Evolutionary conservation across 1,140 invertebrate species (phyloP), one percentile per base, ranked within the genome.

Genomic region (Chironomus tepperi): DNA sequence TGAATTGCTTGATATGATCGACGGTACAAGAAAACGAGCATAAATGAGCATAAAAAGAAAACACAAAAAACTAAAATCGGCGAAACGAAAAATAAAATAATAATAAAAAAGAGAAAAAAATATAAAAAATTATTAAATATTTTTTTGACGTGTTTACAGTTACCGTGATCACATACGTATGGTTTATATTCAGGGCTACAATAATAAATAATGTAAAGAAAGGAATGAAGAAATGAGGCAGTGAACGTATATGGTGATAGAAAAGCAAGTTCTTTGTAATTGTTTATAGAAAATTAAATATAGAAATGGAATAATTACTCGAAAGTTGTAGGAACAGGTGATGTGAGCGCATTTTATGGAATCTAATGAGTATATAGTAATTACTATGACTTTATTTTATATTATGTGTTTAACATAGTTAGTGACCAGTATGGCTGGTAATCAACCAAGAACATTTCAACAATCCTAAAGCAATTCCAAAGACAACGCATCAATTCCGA

Each of bases 31-130:
- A 34, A 34, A 57, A 57, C 47, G 47, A 57, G 10, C 47, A 57
- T 57, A 57, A 57, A 57, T 57, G 47, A 57, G 47, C 47, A 57
- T 57, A n/a, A 57, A 34, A 57, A 57, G 9, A 57, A 57, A 57
- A 57, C 47, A 57, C n/a, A n/a, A n/a, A 57, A 57, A 47, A 47
- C 8, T 10, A 47, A 47, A 47, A 47, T 47, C 43, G 43, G 15
- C 43, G 43, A 47, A 57, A 57, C 10, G 47, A 12, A 57, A 57
- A 57, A n/a, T n/a, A n/a, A n/a, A n/a, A n/a, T n/a, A 57, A 57
- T 57, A n/a, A n/a, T n/a, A 57, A 47, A 47, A n/a, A n/a, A n/a
- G n/a, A 15, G 47, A 57, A 57, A 57, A 57, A 57, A n/a, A n/a
- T n/a, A n/a, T n/a, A n/a, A 34, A 34, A 34, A 34, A 57, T 57